A percentile compares a stretch with the other conserved stretches of the same genome.
Conservation (phyloP, 2,113 vertebrate species). For the Caloenas nicobarica region DNA sequence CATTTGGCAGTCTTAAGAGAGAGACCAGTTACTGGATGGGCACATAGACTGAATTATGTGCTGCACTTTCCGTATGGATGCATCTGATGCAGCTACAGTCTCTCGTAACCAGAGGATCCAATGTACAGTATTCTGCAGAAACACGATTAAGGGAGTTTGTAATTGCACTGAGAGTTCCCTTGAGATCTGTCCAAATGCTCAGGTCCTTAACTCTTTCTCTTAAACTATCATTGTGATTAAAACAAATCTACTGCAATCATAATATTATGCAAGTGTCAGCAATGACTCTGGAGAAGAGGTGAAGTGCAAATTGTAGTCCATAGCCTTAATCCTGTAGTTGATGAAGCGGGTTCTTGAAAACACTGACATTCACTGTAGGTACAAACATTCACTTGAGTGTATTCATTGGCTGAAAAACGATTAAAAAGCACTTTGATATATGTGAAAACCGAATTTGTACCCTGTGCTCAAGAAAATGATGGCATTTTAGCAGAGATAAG, state of each 20-base stretch:
- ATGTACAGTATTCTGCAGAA: background rate
- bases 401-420: background rate
- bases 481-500: background rate
- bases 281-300: background rate
- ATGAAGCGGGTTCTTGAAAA: background rate
- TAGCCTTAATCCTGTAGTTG: background rate
- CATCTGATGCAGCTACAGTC: background rate
- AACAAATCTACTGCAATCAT: background rate
- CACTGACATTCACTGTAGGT: rapidly evolving
- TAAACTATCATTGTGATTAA: background rate
- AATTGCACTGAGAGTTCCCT: background rate
- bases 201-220: background rate
- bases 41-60: background rate
- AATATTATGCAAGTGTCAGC: background rate
- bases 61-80: background rate
- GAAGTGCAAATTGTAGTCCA: background rate
- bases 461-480: background rate
- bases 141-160: background rate
- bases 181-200: background rate
- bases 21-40: background rate
- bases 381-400: background rate
- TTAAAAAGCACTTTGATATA: background rate
- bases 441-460: background rate
- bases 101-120: background rate
- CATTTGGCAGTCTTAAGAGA: background rate